phyloP scores from a whole-genome alignment of 2,888 invertebrate genomes.

The Patella ulyssiponensis region DNA sequence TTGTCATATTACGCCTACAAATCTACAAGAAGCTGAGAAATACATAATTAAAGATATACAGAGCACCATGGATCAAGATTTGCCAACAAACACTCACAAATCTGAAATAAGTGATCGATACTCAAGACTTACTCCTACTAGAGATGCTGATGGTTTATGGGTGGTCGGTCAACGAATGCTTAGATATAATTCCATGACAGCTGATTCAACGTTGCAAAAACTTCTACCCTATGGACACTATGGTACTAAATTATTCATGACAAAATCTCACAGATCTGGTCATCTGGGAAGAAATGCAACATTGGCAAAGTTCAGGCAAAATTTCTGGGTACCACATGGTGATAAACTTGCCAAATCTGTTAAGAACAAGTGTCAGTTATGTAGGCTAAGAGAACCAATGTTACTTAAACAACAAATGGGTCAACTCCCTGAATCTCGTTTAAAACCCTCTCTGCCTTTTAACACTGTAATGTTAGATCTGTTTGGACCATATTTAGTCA shows the following conservation, averaged over 20 bases:
- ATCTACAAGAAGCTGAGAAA: slow-evolving; percentile 15
- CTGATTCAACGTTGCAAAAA: slow-evolving; percentile 1
- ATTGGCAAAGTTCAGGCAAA: slow-evolving; percentile 15
- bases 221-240: slow-evolving; percentile 12
- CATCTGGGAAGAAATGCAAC: slow-evolving; percentile 20
- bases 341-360: slow-evolving; percentile 5
- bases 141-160: slow-evolving; percentile 12
- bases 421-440: background rate
- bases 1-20: background rate
- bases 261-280: slow-evolving; percentile 5
- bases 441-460: background rate
- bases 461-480: slow-evolving; percentile 13
- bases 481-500: slow-evolving; percentile 14
- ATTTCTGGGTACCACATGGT: slow-evolving; percentile 18
- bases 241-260: slow-evolving; percentile 12
- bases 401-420: slow-evolving; percentile 17
- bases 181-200: slow-evolving; percentile 18
- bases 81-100: background rate
- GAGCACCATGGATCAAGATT: slow-evolving; percentile 8
- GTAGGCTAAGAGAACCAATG: slow-evolving; percentile 12
- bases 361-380: slow-evolving; percentile 13
- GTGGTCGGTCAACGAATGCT: slow-evolving; percentile 18
- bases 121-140: slow-evolving; percentile 11
- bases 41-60: slow-evolving; percentile 14
- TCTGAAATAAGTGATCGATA: background rate